phyloP scores from a whole-genome alignment of 1,140 invertebrate genomes.

The Drosophila bocqueti region DNA sequence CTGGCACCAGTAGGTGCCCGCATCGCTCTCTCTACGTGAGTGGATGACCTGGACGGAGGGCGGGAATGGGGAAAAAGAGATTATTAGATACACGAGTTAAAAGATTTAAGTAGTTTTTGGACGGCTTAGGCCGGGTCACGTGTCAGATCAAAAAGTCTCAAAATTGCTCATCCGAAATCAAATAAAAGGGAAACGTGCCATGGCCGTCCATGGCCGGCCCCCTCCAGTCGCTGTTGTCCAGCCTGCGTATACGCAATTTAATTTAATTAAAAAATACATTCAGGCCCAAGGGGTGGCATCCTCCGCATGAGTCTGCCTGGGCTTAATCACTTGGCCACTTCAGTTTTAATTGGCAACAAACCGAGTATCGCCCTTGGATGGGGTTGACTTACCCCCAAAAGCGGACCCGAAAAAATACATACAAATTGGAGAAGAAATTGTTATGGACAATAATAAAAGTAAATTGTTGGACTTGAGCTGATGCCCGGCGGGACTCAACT shows the following conservation, averaged over 20 bases:
- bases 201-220: constrained; percentile 6
- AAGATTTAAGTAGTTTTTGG: constrained; percentile 65
- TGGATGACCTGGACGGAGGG: constrained; percentile 76
- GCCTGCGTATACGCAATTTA: constrained; percentile 80
- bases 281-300: constrained; percentile 29
- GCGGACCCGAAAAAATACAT: constrained; percentile 18
- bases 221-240: constrained; percentile 39
- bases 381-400: constrained; percentile 35
- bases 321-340: constrained; percentile 78
- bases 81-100: constrained; percentile 41
- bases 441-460: constrained; percentile 70
- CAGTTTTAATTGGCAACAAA: constrained; percentile 82
- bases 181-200: constrained; percentile 71
- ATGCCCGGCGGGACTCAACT: constrained; percentile 3
- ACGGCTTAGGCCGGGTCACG: constrained; percentile 51
- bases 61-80: constrained; percentile 18
- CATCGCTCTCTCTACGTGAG: constrained; percentile 88
- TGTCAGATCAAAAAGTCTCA: constrained; percentile 77
- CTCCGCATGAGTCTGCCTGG: constrained; percentile 20
- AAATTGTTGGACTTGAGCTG: constrained; percentile 45
- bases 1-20: constrained; percentile 95
- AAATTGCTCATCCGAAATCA: constrained; percentile 75
- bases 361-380: constrained; percentile 46
- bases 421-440: constrained; percentile 38
- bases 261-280: constrained; percentile 79